A percentile compares a stretch with the other conserved stretches of the same genome.
Evolutionary conservation across 2,888 invertebrate species (phyloP).

Genomic region (Drosophila prolongata): DNA sequence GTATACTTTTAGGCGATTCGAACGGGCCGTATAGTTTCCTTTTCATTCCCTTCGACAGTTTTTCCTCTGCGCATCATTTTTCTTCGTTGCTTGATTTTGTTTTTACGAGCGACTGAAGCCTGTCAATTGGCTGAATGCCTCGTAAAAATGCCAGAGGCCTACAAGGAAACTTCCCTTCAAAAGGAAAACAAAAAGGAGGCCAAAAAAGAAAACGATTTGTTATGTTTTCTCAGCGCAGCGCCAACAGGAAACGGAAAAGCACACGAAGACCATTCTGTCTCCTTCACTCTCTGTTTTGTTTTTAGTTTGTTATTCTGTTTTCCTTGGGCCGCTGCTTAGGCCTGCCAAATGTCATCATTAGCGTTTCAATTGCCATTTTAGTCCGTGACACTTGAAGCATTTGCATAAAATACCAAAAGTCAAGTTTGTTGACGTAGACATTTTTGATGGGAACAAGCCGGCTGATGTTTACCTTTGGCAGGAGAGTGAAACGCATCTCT

Average conservation of each 20-base stretch:
- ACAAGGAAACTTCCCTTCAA: slow-evolving; percentile 35
- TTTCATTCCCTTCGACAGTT: slow-evolving; percentile 44
- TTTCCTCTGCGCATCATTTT: slow-evolving; percentile 72
- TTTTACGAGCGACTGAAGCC: slow-evolving; percentile 80
- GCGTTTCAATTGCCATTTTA: slow-evolving; percentile 80
- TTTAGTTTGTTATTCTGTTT: slow-evolving; percentile 74
- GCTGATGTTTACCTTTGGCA: slow-evolving; percentile 12
- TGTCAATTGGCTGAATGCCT: slow-evolving; percentile 82
- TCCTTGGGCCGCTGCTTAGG: slow-evolving; percentile 65
- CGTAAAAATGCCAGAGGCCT: slow-evolving; percentile 77
- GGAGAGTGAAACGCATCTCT: neutral
- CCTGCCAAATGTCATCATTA: slow-evolving; percentile 79
- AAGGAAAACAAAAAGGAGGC: slow-evolving; percentile 22
- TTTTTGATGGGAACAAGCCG: slow-evolving; percentile 55
- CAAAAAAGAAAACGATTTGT: slow-evolving; percentile 76
- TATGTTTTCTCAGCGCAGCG: slow-evolving; percentile 69
- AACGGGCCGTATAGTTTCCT: slow-evolving; percentile 34
- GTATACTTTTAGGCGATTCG: slow-evolving; percentile 64
- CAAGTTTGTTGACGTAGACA: slow-evolving; percentile 64
- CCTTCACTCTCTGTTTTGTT: slow-evolving; percentile 40
- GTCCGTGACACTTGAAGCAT: slow-evolving; percentile 75
- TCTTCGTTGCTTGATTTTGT: slow-evolving; percentile 69
- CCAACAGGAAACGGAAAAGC: slow-evolving; percentile 77
- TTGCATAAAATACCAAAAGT: slow-evolving; percentile 75
- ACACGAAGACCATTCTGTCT: slow-evolving; percentile 36